Evolutionary conservation across 1,140 invertebrate genomes (phyloP), one percentile per base, ranked within the genome.

Genomic region (Trichonephila clavata): DNA sequence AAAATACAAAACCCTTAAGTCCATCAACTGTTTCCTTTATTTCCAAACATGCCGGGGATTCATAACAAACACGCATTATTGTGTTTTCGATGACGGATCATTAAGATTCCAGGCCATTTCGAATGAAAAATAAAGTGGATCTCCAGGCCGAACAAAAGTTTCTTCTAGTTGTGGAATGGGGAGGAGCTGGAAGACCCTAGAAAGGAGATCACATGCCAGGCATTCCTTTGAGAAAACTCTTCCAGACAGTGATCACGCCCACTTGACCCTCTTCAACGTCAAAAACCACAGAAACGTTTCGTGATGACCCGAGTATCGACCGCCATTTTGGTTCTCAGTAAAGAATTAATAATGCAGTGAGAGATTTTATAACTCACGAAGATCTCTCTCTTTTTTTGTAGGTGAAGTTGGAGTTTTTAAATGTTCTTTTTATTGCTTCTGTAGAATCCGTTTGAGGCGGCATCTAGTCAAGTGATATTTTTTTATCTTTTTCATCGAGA

Each of bases 161-260:
- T 39, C 27, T 77, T 39, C 27, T 14, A 39, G 18, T 39, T 39
- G 65, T 20, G 71, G 71, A 77, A 77, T 68, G 65, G 65, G 65
- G 65, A 68, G 65, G 8, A 21, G 24, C 71, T 77, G 32, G 71
- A 27, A 63, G 27, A 77, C 71, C 71, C 27, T 39, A 39, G 50
- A 50, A 77, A 77, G 24, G 13, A 39, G 71, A 77, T 77, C 32
- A 39, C 71, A 77, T 77, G 71, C 71, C 27, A 18, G 14, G n/a
- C 71, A 77, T 77, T 77, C 71, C 71, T 77, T 32, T 18, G 24
- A 16, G 32, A 18, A 39, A 77, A 32, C 71, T 77, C 71, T 77
- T 77, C 71, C 71, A 77, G 71, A 77, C 71, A 39, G 32, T 59
- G 20, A 43, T 83, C 81, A 83, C 81, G 81, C 81, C 81, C 21